phyloP scores from a whole-genome alignment of 2,113 vertebrate genomes.

The Halcyon senegalensis region DNA sequence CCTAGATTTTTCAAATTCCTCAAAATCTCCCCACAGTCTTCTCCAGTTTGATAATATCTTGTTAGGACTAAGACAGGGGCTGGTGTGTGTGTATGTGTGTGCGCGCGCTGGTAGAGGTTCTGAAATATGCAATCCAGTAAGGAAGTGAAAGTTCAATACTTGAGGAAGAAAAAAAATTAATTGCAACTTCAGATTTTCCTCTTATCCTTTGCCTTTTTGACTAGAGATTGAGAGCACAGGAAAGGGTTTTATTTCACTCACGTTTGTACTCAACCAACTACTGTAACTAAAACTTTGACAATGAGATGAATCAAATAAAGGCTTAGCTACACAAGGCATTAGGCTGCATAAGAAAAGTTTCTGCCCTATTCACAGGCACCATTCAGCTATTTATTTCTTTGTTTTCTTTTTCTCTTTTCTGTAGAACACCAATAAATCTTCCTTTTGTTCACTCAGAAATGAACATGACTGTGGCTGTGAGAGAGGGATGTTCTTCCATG shows the following conservation, averaged over 20 bases:
- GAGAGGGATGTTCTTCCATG: not conserved
- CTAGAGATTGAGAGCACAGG: not conserved
- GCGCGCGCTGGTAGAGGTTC: fast-evolving
- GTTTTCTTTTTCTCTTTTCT: not conserved
- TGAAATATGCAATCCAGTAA: not conserved
- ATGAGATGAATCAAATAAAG: not conserved
- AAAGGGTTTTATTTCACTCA: not conserved
- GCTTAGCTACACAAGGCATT: not conserved
- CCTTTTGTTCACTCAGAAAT: conserved; percentile 44
- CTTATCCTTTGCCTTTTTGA: not conserved
- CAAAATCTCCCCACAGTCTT: not conserved
- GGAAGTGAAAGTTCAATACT: not conserved
- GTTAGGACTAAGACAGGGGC: not conserved
- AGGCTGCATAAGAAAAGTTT: not conserved
- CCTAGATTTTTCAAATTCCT: not conserved
- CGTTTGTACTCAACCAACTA: not conserved
- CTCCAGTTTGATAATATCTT: not conserved
- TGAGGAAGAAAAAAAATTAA: not conserved
- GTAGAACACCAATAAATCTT: not conserved
- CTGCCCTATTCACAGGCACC: not conserved
- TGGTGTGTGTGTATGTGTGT: no score
- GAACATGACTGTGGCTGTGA: not conserved
- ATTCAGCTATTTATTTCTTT: not conserved
- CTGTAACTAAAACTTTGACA: not conserved
- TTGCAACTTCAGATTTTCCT: not conserved